A percentile compares a stretch with the other conserved stretches of the same genome.
phyloP scores from a whole-genome alignment of 2,113 vertebrate genomes.

The Mixornis gularis region DNA sequence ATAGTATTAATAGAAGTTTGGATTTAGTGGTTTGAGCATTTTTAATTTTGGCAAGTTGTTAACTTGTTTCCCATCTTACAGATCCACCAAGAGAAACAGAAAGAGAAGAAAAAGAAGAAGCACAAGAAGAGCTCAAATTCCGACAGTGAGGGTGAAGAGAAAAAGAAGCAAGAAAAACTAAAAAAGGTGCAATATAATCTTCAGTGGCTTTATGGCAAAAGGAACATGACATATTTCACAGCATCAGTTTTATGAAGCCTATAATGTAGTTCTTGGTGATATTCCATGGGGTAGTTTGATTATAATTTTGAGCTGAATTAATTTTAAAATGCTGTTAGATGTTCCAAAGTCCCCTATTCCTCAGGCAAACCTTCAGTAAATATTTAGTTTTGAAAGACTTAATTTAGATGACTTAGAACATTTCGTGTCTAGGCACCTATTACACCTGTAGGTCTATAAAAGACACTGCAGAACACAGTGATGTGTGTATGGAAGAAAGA shows the following conservation, averaged over 20 bases:
- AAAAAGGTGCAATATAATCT: slow-evolving; percentile 80
- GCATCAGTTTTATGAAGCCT: neutral
- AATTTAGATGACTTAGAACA: neutral
- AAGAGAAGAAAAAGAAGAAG: slow-evolving; percentile 90
- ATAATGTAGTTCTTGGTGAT: neutral
- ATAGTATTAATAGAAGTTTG: neutral
- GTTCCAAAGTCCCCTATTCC: neutral
- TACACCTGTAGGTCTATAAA: neutral
- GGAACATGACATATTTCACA: neutral
- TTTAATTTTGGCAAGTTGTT: neutral
- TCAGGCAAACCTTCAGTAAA: neutral
- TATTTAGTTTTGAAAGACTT: neutral
- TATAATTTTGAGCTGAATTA: neutral
- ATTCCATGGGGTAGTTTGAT: neutral
- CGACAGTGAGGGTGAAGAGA: slow-evolving; percentile 88
- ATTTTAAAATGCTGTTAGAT: neutral
- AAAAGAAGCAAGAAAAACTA: slow-evolving; percentile 90
- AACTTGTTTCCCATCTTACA: slow-evolving; percentile 38
- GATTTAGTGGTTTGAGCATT: neutral
- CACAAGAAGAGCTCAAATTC: slow-evolving; percentile 83
- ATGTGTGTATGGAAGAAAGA: neutral
- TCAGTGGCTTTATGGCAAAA: neutral
- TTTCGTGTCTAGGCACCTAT: neutral
- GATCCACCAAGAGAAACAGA: slow-evolving; percentile 94
- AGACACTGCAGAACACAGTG: neutral